phyloP scores from a whole-genome alignment of 2,888 invertebrate genomes.

The Drosophila nr. medialis region DNA sequence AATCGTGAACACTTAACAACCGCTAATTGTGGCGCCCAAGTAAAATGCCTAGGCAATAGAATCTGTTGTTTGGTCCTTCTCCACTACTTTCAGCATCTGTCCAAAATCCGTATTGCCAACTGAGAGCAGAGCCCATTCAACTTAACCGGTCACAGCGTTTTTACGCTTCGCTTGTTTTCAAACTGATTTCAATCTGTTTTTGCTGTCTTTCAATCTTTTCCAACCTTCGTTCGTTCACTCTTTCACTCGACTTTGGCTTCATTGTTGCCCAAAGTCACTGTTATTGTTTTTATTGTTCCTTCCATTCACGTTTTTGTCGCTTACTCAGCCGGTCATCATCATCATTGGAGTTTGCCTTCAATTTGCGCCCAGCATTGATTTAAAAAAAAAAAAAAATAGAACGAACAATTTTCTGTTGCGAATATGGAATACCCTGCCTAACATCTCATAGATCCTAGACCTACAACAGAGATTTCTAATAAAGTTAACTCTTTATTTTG shows the following conservation, averaged over 20 bases:
- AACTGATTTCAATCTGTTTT: slow-evolving; percentile 82
- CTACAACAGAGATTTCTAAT: background rate
- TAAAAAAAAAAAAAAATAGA: background rate
- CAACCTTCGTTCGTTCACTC: slow-evolving; percentile 16
- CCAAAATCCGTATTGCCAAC: slow-evolving; percentile 12
- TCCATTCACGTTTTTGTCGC: slow-evolving; percentile 29
- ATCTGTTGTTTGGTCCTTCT: background rate
- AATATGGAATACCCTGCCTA: background rate
- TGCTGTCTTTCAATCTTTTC: slow-evolving; percentile 62
- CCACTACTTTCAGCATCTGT: slow-evolving; percentile 6
- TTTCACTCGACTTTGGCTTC: slow-evolving; percentile 57
- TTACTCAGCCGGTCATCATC: slow-evolving; percentile 49
- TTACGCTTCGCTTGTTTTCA: slow-evolving; percentile 80
- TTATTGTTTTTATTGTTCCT: slow-evolving; percentile 26
- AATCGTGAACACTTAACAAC: slow-evolving; percentile 18
- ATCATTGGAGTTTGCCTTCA: slow-evolving; percentile 70
- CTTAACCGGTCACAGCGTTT: slow-evolving; percentile 62
- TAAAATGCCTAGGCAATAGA: background rate
- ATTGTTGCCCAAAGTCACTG: slow-evolving; percentile 72
- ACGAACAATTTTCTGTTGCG: background rate
- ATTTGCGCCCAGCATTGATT: slow-evolving; percentile 65
- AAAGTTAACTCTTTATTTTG: background rate
- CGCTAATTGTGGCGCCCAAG: background rate
- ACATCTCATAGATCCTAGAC: background rate
- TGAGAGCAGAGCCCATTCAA: slow-evolving; percentile 13